These are phyloP conservation scores for Pachymerium ferrugineum DNA, from an alignment of 2,888 invertebrate species.

Conservation along the genomic window DNA sequence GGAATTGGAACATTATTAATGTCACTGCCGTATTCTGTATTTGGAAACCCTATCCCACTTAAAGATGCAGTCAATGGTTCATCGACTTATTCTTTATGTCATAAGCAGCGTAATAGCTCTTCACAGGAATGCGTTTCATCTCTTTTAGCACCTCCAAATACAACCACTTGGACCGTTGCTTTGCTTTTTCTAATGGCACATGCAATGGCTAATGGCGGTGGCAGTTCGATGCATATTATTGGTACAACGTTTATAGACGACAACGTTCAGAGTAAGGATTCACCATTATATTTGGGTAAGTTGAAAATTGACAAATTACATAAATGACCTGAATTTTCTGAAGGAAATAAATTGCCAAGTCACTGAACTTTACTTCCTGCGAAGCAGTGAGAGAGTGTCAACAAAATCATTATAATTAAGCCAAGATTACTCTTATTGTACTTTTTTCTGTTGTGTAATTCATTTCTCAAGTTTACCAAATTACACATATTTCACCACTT, in stretches of 20 bases:
- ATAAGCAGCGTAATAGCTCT: too few relatives aligned
- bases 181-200: neutral
- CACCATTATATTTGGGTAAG: neutral
- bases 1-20: neutral
- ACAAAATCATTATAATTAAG: too few relatives aligned
- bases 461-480: too few relatives aligned
- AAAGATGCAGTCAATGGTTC: neutral
- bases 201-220: neutral
- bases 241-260: too few relatives aligned
- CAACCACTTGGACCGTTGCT: neutral
- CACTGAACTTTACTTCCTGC: too few relatives aligned
- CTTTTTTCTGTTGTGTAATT: neutral
- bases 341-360: too few relatives aligned
- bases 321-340: too few relatives aligned
- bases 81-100: neutral
- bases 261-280: too few relatives aligned
- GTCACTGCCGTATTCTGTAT: neutral
- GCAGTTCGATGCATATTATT: neutral
- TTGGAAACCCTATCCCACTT: neutral
- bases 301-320: too few relatives aligned
- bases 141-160: neutral
- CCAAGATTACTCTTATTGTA: too few relatives aligned
- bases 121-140: neutral
- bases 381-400: too few relatives aligned
- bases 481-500: too few relatives aligned